These are phyloP conservation scores for Stomatorhinus ivindoensis DNA, from an alignment of 2,113 vertebrate species.

Conservation along the genomic window DNA sequence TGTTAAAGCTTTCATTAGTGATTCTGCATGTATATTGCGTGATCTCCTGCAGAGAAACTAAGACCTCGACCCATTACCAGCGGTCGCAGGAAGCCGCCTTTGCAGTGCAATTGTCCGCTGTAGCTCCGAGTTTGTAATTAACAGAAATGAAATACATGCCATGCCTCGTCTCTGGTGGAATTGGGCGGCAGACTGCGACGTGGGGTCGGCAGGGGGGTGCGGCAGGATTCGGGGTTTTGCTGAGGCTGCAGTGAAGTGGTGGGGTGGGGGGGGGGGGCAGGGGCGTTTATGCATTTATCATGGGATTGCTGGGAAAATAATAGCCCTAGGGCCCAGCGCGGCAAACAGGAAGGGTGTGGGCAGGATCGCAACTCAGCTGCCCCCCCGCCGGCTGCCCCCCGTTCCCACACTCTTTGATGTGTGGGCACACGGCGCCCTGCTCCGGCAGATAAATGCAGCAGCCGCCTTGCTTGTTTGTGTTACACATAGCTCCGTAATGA, in stretches of 20 bases:
- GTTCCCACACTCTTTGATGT: constrained; percentile 74
- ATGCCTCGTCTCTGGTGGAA: neutral
- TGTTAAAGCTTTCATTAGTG: neutral
- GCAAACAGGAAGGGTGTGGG: constrained; percentile 81
- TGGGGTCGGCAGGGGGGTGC: neutral
- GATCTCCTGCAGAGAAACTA: neutral
- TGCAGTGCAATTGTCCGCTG: neutral
- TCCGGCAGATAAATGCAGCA: constrained; percentile 63
- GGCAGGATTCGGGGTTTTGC: neutral
- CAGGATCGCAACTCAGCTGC: constrained; percentile 70
- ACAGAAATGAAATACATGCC: neutral
- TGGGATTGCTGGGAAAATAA: constrained; percentile 35
- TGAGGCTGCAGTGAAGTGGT: neutral
- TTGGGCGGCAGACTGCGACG: neutral
- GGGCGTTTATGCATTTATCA: constrained; percentile 43
- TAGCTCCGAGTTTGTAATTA: neutral
- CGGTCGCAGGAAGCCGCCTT: neutral
- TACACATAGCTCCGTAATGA: constrained; percentile 54
- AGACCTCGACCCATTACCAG: neutral
- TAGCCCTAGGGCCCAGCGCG: constrained; percentile 52
- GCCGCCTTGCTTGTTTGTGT: constrained; percentile 57
- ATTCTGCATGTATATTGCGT: neutral
- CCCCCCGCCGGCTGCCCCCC: constrained; percentile 63
- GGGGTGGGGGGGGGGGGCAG: neutral
- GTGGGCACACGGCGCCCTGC: constrained; percentile 55